A percentile compares a stretch with the other conserved stretches of the same genome.
phyloP scores from a whole-genome alignment of 2,113 vertebrate species.

The Albula glossodonta region DNA sequence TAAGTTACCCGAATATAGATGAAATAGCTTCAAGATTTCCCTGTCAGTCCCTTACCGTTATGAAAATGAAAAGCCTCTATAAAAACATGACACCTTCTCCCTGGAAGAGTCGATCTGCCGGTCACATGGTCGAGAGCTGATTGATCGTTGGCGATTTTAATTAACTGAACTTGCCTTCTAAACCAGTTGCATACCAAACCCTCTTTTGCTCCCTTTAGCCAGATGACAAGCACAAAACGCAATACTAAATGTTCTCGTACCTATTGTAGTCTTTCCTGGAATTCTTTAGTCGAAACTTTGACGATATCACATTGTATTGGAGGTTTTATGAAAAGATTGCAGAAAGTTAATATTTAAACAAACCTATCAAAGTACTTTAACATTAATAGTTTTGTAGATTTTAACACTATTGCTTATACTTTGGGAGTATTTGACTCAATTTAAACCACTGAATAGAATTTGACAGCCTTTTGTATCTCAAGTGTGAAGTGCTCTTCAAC shows the following conservation, averaged over 20 bases:
- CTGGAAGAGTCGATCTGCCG: not conserved
- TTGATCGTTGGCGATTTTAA: conserved; percentile 19
- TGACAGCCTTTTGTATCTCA: not conserved
- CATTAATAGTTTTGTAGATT: not conserved
- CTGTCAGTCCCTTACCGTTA: conserved; percentile 20
- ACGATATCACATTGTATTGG: not conserved
- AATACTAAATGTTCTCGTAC: too few species aligned
- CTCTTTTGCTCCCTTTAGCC: not conserved
- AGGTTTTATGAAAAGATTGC: not conserved
- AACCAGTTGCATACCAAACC: conserved; percentile 5
- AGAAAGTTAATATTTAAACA: not conserved
- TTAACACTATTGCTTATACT: not conserved
- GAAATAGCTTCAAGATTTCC: conserved; percentile 10
- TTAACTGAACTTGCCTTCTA: conserved; percentile 20
- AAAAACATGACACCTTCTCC: conserved; percentile 26
- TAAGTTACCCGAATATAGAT: not conserved
- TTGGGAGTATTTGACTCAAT: not conserved
- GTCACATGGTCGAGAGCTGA: conserved; percentile 32
- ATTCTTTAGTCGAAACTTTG: too few species aligned
- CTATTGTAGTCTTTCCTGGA: too few species aligned
- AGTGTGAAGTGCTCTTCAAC: not conserved
- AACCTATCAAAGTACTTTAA: not conserved
- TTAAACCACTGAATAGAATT: not conserved
- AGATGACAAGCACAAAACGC: conserved; percentile 33
- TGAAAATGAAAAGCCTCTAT: conserved; percentile 25